A percentile compares a stretch with the other conserved stretches of the same genome.
phyloP scores from a whole-genome alignment of 2,113 vertebrate genomes.

The Andinoacara biseriatus region DNA sequence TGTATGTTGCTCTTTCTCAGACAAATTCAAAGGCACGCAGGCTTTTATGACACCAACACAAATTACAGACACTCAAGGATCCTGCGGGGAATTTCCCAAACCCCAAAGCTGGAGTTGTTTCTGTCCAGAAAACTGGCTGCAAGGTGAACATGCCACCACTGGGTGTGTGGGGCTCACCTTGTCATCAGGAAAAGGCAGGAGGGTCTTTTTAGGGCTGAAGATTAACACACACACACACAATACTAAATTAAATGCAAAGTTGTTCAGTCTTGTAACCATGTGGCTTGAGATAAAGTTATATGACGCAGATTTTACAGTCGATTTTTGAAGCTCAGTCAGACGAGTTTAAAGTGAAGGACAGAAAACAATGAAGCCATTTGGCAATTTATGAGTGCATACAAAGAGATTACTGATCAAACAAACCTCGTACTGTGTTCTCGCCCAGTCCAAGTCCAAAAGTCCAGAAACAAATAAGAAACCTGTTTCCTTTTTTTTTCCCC shows the following conservation, averaged over 20 bases:
- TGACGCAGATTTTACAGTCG: background rate
- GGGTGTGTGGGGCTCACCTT: slow-evolving; percentile 47
- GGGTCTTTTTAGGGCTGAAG: background rate
- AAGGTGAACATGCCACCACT: slow-evolving; percentile 58
- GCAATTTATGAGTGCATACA: slow-evolving; percentile 17
- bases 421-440: slow-evolving; percentile 72
- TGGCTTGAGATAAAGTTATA: slow-evolving; percentile 22
- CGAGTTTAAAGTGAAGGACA: background rate
- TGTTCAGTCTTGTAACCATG: background rate
- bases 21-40: background rate
- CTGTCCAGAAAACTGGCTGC: slow-evolving; percentile 22
- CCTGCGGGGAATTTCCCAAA: background rate
- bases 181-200: background rate
- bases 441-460: slow-evolving; percentile 72
- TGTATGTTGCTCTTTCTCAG: background rate
- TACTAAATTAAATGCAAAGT: background rate
- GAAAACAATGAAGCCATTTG: slow-evolving; percentile 40
- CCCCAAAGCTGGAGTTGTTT: background rate
- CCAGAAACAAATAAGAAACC: slow-evolving; percentile 47
- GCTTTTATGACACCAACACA: slow-evolving; percentile 24
- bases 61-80: slow-evolving; percentile 21
- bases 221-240: background rate
- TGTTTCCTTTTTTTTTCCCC: slow-evolving; percentile 33
- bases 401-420: slow-evolving; percentile 72
- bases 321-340: background rate